These are phyloP conservation scores for Pipistrellus nathusii DNA, from an alignment of 2,797 vertebrate species.

Conservation along the genomic window DNA sequence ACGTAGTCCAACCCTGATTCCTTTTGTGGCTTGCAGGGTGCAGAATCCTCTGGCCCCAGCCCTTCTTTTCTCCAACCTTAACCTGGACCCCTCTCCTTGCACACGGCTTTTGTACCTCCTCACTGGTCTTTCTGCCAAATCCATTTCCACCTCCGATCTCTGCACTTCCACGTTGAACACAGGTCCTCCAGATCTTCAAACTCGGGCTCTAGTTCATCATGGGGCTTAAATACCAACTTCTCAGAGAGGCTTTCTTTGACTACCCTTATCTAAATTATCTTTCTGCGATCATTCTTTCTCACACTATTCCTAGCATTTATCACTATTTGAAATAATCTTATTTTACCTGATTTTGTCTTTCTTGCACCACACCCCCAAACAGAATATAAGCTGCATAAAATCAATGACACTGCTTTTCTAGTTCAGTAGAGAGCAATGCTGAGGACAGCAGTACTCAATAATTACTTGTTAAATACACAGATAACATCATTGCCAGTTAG, in stretches of 20 bases:
- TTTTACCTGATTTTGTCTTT: neutral
- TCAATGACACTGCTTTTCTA: neutral
- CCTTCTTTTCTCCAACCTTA: neutral
- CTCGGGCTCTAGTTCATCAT: neutral
- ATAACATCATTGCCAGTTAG: neutral
- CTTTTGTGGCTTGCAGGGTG: neutral
- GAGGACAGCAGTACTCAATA: neutral
- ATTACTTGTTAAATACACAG: conserved; percentile 14
- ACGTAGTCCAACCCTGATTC: neutral
- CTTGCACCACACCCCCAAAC: neutral
- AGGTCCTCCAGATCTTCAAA: neutral
- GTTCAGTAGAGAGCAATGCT: neutral
- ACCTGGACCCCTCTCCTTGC: neutral
- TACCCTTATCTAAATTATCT: neutral
- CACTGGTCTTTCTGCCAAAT: neutral
- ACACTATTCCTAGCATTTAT: neutral
- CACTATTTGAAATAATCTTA: conserved; percentile 5
- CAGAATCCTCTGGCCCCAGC: neutral
- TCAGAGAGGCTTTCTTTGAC: neutral
- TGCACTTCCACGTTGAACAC: neutral
- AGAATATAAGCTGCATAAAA: neutral
- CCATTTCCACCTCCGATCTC: neutral
- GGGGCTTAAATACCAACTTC: neutral
- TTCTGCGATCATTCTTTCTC: neutral
- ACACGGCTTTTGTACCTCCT: neutral